Conservation (phyloP, 2,797 vertebrate genomes). For the Myotis findleyi region DNA sequence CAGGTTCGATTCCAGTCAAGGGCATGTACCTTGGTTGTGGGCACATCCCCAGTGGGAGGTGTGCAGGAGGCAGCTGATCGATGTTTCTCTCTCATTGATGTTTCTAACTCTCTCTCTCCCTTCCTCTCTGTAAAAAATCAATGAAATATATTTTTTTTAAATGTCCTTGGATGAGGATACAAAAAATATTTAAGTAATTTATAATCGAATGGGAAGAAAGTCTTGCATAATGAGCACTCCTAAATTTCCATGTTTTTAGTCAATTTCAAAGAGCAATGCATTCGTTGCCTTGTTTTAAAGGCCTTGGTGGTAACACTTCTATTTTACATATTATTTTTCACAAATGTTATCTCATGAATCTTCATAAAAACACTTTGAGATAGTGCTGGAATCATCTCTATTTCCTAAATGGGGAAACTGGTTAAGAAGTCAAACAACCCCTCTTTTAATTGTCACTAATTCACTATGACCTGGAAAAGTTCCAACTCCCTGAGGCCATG, state of each 20-base stretch:
- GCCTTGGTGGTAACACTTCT: slow-evolving; percentile 41
- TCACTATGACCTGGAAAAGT: background rate
- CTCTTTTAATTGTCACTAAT: slow-evolving; percentile 42
- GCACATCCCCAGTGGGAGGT: no score
- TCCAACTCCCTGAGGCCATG: background rate
- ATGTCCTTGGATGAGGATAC: background rate
- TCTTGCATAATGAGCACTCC: background rate
- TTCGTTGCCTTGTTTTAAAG: slow-evolving; percentile 41
- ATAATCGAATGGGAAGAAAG: background rate
- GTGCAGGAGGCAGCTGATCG: no score
- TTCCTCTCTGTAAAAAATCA: no score
- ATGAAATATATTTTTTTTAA: no score
- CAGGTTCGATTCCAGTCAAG: no score
- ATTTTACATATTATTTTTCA: slow-evolving; percentile 40
- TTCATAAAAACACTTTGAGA: slow-evolving; percentile 47
- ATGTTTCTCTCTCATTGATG: no score
- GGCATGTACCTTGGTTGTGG: no score
- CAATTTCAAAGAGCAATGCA: slow-evolving; percentile 39
- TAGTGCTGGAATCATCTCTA: background rate
- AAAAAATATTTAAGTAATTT: background rate
- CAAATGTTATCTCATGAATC: slow-evolving; percentile 38
- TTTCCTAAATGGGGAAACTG: slow-evolving; percentile 31
- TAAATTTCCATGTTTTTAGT: background rate
- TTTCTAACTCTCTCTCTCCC: no score
- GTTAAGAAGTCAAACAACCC: background rate